phyloP scores from a whole-genome alignment of 2,113 vertebrate genomes.

The Microcebus jonahi region DNA sequence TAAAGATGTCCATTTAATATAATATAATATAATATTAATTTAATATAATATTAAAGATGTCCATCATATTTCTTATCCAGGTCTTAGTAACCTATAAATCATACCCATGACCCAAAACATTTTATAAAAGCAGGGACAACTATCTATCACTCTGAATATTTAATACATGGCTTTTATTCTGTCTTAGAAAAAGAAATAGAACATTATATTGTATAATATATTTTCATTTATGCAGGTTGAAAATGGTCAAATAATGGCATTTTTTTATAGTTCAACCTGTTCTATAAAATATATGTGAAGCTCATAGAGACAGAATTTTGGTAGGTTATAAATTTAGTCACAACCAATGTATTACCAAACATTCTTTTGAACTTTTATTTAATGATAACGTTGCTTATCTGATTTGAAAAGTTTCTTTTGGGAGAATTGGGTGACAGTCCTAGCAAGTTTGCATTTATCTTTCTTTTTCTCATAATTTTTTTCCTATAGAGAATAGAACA shows the following conservation, averaged over 20 bases:
- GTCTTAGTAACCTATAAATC: background rate
- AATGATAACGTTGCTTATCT: background rate
- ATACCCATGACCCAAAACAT: background rate
- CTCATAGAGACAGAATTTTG: slow-evolving; percentile 8
- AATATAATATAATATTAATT: no score
- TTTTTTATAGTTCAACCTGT: background rate
- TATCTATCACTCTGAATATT: background rate
- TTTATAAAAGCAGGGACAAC: background rate
- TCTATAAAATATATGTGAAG: background rate
- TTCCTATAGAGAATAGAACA: background rate
- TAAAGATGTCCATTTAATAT: background rate
- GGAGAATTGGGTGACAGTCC: background rate
- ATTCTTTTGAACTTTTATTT: background rate
- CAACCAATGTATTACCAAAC: background rate
- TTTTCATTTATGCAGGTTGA: background rate
- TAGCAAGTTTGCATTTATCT: background rate
- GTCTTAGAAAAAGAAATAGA: slow-evolving; percentile 2
- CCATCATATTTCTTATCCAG: slow-evolving; percentile 1
- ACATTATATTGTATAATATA: background rate
- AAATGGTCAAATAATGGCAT: background rate
- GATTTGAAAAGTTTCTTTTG: background rate
- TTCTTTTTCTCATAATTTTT: background rate
- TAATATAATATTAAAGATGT: background rate
- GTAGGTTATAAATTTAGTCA: background rate
- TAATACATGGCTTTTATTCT: background rate